Conservation (phyloP, 2,888 invertebrate species). For the Acanthococcus lagerstroemiae region DNA sequence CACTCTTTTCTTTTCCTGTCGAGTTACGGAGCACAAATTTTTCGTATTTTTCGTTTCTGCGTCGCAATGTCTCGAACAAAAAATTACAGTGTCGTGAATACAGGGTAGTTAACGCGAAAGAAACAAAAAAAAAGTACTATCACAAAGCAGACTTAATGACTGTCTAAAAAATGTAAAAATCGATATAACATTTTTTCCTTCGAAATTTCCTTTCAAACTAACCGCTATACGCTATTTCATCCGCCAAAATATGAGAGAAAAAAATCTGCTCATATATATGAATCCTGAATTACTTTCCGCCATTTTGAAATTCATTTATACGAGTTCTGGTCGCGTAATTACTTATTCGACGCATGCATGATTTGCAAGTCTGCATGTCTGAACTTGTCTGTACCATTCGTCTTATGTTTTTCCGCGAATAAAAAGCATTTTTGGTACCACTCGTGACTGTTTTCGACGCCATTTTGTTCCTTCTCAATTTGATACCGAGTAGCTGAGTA, state of each 20-base stretch:
- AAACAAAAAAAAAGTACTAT: background rate
- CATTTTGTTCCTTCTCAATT: no score
- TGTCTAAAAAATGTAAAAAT: background rate
- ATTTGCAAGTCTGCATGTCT: background rate
- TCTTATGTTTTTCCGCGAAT: background rate
- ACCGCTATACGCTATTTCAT: background rate
- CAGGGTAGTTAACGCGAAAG: background rate
- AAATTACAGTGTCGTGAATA: background rate
- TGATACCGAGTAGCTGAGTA: no score
- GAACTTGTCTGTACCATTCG: background rate
- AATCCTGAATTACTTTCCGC: background rate
- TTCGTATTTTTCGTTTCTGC: no score
- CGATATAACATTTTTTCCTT: background rate
- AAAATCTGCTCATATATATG: background rate
- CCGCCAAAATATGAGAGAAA: background rate
- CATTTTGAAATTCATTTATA: background rate
- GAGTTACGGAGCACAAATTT: no score
- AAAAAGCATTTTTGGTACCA: background rate
- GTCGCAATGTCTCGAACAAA: no score
- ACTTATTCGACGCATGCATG: background rate
- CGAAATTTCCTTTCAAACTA: background rate
- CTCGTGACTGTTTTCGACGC: no score
- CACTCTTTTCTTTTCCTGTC: no score
- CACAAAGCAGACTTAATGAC: background rate
- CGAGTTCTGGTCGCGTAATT: background rate